Conservation (phyloP, 92 coral and sea anemone species). For the Desmophyllum pertusum region DNA sequence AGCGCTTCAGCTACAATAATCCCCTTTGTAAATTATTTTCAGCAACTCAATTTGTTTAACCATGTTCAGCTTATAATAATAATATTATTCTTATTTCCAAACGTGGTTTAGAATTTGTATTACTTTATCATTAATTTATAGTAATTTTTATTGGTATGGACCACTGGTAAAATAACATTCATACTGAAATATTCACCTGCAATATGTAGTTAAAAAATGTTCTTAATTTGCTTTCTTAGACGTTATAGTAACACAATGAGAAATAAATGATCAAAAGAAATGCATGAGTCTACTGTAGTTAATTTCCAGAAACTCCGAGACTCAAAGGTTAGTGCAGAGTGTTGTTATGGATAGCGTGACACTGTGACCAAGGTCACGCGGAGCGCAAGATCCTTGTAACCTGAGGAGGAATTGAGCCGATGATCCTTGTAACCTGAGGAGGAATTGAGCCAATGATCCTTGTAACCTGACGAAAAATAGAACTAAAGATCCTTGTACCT, state of each 20-base stretch:
- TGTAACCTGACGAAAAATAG: too few species aligned
- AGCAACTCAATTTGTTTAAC: background rate
- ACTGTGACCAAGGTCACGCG: too few species aligned
- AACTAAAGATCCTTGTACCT: too few species aligned
- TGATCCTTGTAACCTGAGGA: too few species aligned
- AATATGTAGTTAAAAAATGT: background rate
- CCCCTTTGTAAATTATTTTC: conserved; percentile 20
- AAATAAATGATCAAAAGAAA: background rate
- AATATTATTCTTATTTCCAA: background rate
- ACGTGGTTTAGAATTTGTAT: conserved; percentile 2
- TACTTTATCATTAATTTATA: conserved; percentile 9
- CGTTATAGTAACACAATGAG: background rate
- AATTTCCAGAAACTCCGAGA: too few species aligned
- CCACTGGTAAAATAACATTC: background rate
- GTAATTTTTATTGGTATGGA: conserved; percentile 11
- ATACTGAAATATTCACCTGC: background rate
- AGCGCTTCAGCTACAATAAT: conserved; percentile 7
- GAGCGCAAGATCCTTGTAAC: too few species aligned
- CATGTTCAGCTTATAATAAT: background rate
- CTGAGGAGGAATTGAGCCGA: too few species aligned
- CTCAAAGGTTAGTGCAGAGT: too few species aligned
- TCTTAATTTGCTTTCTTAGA: conserved; percentile 5
- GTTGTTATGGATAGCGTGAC: too few species aligned
- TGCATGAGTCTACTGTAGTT: too few species aligned
- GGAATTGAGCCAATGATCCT: too few species aligned